Conservation (phyloP, 2,888 invertebrate genomes). For the Acronicta psi region DNA sequence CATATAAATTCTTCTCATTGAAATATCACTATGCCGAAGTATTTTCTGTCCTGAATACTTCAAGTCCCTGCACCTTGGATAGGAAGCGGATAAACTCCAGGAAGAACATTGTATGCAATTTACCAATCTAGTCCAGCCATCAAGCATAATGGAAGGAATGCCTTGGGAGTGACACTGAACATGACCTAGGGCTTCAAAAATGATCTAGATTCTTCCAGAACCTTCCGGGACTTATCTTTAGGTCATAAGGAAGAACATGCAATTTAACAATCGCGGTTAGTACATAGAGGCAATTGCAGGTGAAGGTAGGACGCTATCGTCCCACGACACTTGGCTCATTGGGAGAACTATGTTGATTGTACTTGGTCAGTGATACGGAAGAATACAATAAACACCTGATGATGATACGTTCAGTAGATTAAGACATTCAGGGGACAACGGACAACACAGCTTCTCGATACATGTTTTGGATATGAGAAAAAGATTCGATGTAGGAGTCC, state of each 20-base stretch:
- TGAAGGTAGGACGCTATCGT: conserved; percentile 40
- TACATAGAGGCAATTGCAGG: conserved; percentile 38
- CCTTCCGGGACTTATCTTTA: conserved; percentile 21
- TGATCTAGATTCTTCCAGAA: conserved; percentile 7
- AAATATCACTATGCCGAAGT: too few species aligned
- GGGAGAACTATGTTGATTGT: conserved; percentile 43
- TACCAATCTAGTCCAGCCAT: conserved; percentile 51
- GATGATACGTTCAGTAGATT: too few species aligned
- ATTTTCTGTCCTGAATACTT: background rate
- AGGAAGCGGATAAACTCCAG: conserved; percentile 58
- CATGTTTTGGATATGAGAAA: too few species aligned
- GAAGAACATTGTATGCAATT: conserved; percentile 65
- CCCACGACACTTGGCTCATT: conserved; percentile 38
- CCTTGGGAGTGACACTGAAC: conserved; percentile 43
- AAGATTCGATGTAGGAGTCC: too few species aligned
- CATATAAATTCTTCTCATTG: too few species aligned
- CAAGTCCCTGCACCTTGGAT: conserved; percentile 2
- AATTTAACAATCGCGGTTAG: conserved; percentile 43
- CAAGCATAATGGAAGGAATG: conserved; percentile 57
- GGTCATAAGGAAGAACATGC: conserved; percentile 20
- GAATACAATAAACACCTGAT: background rate
- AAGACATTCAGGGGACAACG: too few species aligned
- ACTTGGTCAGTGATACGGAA: conserved; percentile 27
- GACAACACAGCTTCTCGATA: too few species aligned
- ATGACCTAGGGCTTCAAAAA: conserved; percentile 34